A percentile compares a stretch with the other conserved stretches of the same genome.
phyloP scores from a whole-genome alignment of 1,140 invertebrate species.

The Heliothis virescens region DNA sequence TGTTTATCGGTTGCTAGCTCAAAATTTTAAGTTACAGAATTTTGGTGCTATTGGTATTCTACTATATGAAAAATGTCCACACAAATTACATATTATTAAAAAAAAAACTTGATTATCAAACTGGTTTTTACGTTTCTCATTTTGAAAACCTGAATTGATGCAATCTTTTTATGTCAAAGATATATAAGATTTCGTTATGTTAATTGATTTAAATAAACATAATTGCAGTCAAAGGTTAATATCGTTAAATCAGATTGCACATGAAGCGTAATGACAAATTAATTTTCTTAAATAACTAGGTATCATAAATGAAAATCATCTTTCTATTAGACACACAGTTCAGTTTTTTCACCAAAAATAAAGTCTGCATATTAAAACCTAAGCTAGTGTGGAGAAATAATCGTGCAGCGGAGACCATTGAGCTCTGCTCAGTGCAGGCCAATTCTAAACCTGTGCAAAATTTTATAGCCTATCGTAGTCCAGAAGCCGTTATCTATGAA shows the following conservation, averaged over 20 bases:
- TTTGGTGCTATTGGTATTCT: too few species aligned
- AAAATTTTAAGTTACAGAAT: too few species aligned
- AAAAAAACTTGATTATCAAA: not conserved
- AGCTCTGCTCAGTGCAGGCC: not conserved
- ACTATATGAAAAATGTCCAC: too few species aligned
- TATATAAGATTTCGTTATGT: not conserved
- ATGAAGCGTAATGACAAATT: too few species aligned
- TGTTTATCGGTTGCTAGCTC: too few species aligned
- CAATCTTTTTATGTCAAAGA: not conserved
- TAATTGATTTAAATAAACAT: not conserved
- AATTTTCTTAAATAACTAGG: too few species aligned
- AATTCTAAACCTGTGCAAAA: not conserved
- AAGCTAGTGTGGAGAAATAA: not conserved
- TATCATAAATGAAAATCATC: too few species aligned
- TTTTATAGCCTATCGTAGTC: slow-evolving; percentile 6
- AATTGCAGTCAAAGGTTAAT: not conserved
- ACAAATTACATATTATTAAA: not conserved
- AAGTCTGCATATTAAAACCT: not conserved
- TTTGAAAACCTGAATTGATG: not conserved
- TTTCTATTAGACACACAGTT: too few species aligned
- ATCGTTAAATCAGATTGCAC: too few species aligned
- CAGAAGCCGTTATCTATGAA: slow-evolving; percentile 56
- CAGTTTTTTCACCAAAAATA: too few species aligned
- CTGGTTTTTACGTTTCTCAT: not conserved
- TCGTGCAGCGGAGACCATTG: too few species aligned